Conservation (phyloP, 2,113 vertebrate genomes). For the Pampusana beccarii region DNA sequence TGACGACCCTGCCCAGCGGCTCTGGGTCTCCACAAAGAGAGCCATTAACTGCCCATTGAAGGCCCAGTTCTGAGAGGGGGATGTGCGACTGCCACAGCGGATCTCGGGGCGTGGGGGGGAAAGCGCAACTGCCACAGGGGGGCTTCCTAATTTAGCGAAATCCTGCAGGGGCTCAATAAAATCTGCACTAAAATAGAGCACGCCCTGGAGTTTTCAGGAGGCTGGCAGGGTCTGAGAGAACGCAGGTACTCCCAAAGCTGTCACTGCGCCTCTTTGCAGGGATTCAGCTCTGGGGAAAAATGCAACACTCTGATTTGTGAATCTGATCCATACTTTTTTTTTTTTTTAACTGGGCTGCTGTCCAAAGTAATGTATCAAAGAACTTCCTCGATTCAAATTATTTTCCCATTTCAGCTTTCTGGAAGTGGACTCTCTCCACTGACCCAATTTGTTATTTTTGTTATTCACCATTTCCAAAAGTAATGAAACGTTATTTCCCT, state of each 20-base stretch:
- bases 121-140: no score
- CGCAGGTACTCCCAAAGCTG: neutral
- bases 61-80: no score
- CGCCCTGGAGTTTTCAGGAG: neutral
- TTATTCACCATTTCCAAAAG: constrained; percentile 6
- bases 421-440: neutral
- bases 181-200: neutral
- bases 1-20: no score
- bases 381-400: neutral
- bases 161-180: neutral
- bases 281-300: neutral
- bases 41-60: no score
- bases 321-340: neutral
- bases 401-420: neutral
- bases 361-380: neutral
- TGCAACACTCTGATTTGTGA: neutral
- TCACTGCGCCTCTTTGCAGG: neutral
- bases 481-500: neutral
- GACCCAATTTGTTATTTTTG: neutral
- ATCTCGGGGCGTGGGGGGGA: no score
- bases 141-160: neutral
- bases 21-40: no score
- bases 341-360: neutral
- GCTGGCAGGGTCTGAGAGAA: neutral
- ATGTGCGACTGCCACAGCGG: no score